These are phyloP conservation scores for Drosophila hydei DNA, from an alignment of 1,140 invertebrate genomes.

Conservation along the genomic window DNA sequence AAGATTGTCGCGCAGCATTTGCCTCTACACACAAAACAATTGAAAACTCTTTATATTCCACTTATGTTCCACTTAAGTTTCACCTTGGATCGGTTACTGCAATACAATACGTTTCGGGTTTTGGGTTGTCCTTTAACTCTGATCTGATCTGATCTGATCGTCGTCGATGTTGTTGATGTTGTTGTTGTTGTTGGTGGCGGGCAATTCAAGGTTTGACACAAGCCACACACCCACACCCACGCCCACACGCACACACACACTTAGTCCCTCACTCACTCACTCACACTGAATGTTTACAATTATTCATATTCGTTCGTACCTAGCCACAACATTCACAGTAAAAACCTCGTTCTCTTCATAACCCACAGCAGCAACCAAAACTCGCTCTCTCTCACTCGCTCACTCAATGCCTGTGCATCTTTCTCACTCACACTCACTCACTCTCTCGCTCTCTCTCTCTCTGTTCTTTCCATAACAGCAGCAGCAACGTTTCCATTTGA, in stretches of 20 bases:
- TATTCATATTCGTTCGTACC: conserved; percentile 6
- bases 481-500: too few relatives aligned
- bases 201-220: conserved; percentile 77
- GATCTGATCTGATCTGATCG: neutral
- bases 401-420: too few relatives aligned
- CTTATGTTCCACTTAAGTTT: conserved; percentile 29
- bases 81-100: conserved; percentile 21
- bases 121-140: conserved; percentile 18
- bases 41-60: conserved; percentile 11
- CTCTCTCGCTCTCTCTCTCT: neutral
- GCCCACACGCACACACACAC: neutral
- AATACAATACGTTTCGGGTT: neutral
- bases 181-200: conserved; percentile 64
- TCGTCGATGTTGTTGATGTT: neutral
- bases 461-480: conserved; percentile 7
- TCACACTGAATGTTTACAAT: conserved; percentile 14
- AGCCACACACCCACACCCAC: conserved; percentile 36
- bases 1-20: conserved; percentile 12
- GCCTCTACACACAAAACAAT: conserved; percentile 16
- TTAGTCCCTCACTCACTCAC: neutral
- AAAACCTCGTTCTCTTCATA: conserved; percentile 6
- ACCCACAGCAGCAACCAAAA: conserved; percentile 9
- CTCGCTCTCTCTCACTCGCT: conserved; percentile 4
- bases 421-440: neutral
- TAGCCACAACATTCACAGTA: conserved; percentile 33